phyloP scores from a whole-genome alignment of 35 echinoderm and acorn worm genomes.

The Apostichopus parvimensis region DNA sequence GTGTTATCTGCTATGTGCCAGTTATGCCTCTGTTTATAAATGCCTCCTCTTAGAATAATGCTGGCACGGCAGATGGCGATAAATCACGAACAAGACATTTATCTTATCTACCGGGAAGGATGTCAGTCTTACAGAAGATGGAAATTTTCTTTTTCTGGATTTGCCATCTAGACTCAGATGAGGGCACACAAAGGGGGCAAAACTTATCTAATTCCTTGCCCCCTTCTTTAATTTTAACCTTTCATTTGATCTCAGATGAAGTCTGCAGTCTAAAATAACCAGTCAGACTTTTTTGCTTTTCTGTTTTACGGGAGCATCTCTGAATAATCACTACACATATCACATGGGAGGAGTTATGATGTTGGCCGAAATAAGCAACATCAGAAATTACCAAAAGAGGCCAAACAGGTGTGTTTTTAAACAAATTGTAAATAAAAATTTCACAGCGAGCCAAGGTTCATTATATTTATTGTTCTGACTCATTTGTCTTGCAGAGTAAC shows the following conservation, averaged over 20 bases:
- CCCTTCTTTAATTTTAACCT: constrained; percentile 44
- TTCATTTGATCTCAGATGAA: constrained; percentile 23
- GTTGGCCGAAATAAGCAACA: constrained; percentile 35
- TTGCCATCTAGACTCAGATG: constrained; percentile 44
- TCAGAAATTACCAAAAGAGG: constrained; percentile 45
- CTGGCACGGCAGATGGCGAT: constrained; percentile 43
- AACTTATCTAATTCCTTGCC: constrained; percentile 42
- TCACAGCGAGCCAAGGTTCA: constrained; percentile 15
- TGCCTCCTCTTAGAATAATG: constrained; percentile 54
- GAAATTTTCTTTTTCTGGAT: constrained; percentile 24
- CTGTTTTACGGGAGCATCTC: constrained; percentile 10
- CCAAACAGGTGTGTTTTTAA: constrained; percentile 49
- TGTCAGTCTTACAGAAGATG: constrained; percentile 30
- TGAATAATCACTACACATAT: constrained; percentile 28
- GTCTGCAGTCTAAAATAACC: constrained; percentile 43
- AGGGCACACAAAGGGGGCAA: constrained; percentile 37
- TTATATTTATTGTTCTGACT: constrained; percentile 23
- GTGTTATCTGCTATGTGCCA: constrained; percentile 43
- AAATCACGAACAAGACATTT: constrained; percentile 52
- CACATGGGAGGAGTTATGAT: constrained; percentile 26
- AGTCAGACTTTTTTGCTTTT: constrained; percentile 9
- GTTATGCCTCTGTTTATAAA: constrained; percentile 49
- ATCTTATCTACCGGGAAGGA: constrained; percentile 48
- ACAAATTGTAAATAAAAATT: constrained; percentile 48
- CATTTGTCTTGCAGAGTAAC: constrained; percentile 1